Evolutionary conservation across 1,140 invertebrate genomes (phyloP), one percentile per base, ranked within the genome.

Genomic region (Drosophila gunungcola): DNA sequence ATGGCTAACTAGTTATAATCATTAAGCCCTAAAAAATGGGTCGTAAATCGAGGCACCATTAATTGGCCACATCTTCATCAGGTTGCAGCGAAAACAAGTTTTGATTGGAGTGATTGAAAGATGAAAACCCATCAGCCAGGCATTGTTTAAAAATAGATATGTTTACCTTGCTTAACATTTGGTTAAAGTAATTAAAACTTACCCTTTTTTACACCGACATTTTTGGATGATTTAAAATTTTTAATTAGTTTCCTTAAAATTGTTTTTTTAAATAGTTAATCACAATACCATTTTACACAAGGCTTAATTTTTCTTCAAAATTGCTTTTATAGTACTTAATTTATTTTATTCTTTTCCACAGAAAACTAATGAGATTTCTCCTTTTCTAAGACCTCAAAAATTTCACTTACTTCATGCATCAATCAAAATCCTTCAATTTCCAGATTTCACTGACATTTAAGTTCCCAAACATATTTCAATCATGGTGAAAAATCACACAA

Each of bases 341-440:
- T 16, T 32, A 32, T 16, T 12, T 57, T 57, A n/a, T 46, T 56
- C 43, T 16, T 10, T n/a, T 16, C 45, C 0, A 55, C 25, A 4
- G 5, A 6, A 3, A 21, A 3, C 4, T 43, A 65, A 11, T 16
- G 1, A 12, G 29, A 41, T 70, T 70, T 70, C 64, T 41, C 64
- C 57, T 57, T 36, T 9, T 9, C 4, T 9, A 46, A 13, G 9
- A 16, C 4, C 27, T 36, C 10, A 2, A n/a, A 70, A 11, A 49
- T 70, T 70, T 70, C 52, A 56, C 42, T 36, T 60, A 67, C 56
- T 38, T 38, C 7, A 39, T 13, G 41, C 46, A 73, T 74, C 62
- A 74, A 63, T 83, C 69, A 63, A 62, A 65, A 39, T 55, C 45
- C 68, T 55, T 76, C 49, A 67, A 86, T 74, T 53, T 21, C 16